Evolutionary conservation across 92 coral and sea anemone species (phyloP), one percentile per base, ranked within the genome.

Genomic region (Epizoanthus scotinus): DNA sequence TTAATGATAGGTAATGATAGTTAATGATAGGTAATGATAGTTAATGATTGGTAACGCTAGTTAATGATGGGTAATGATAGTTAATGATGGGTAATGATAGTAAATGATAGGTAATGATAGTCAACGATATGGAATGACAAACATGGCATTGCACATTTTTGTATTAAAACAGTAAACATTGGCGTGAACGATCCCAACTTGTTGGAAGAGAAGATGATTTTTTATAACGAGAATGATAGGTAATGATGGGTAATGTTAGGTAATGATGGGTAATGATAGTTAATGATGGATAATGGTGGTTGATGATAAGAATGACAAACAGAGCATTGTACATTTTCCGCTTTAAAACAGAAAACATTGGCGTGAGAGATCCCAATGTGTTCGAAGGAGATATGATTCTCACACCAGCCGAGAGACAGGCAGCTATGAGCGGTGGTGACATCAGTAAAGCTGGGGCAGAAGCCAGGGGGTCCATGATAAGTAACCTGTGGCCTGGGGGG

Each of bases 361-460:
- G 67, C 14, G 42, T 74, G 24, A 5, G 58, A 8, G 80, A 74
- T 38, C 80, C 80, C 34, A 21, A 74, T 67, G 13, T 74, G 54
- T 74, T 74, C 25, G 80, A 74, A 55, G 80, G 80, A 52, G 80
- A 74, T 54, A 74, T 74, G 68, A 74, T 74, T 3, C 80, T 74
- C 10, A 74, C 80, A 74, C 80, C 68, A n/a, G 67, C 59, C 4
- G 20, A 74, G 47, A 62, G 80, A 38, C 18, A 36, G 29, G 80
- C 80, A 54, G 80, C 80, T 24, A 20, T 74, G 36, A 74, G 55
- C 10, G 80, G 80, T 38, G 54, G 67, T 57, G 81, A 75, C 68
- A 36, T 75, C 55, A 75, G 81, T 55, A 57, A 25, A 40, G 81
- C 81, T 4, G 81, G 81, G 0, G 44, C 4, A 74, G 18, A 1